Evolutionary conservation across 2,888 invertebrate species (phyloP), one percentile per base, ranked within the genome.

Genomic region (Tetragonula carbonaria): DNA sequence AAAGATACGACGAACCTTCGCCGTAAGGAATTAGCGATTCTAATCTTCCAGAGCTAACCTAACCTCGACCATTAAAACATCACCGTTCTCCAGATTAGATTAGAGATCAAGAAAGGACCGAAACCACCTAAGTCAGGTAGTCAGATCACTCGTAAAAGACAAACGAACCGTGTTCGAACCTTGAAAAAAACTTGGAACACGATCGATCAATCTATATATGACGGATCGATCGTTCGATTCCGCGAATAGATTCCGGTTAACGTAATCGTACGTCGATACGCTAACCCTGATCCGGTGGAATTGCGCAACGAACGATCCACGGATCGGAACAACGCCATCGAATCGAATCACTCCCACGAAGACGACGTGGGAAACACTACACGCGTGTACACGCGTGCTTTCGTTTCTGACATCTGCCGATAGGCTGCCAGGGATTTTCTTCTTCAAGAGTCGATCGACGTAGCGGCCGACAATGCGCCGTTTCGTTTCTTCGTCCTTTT

Each of bases 261-360:
- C 71, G 78, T 78, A 57, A 77, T 74, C 70, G 73, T 65, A 45
- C 45, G 38, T 13, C 73, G 70, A 79, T 84, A 53, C 86, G 74
- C 87, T 87, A 80, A 87, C 86, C 86, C 88, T 79, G 74, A 76
- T 53, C 78, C 67, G 18, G 18, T 50, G 66, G 65, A 72, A 80
- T 88, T 88, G 66, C 76, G 87, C 74, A 88, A 87, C 62, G 55
- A 50, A 74, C 72, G 87, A 87, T 87, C 79, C 72, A 51, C 33
- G 51, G 63, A 74, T 80, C 63, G 55, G 8, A 63, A 70, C 82
- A 71, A 79, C 80, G 86, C 83, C 78, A 74, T 50, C n/a, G n/a
- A n/a, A n/a, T 50, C 80, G 73, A 65, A 75, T 79, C 45, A 38
- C 76, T 87, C 88, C 79, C 87, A 87, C 82, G 86, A 74, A 79